Percentiles rank a stretch among this genome's conserved stretches.
These are phyloP conservation scores for Notarius quadriscutis DNA, from an alignment of 2,113 vertebrate genomes.

Conservation along the genomic window DNA sequence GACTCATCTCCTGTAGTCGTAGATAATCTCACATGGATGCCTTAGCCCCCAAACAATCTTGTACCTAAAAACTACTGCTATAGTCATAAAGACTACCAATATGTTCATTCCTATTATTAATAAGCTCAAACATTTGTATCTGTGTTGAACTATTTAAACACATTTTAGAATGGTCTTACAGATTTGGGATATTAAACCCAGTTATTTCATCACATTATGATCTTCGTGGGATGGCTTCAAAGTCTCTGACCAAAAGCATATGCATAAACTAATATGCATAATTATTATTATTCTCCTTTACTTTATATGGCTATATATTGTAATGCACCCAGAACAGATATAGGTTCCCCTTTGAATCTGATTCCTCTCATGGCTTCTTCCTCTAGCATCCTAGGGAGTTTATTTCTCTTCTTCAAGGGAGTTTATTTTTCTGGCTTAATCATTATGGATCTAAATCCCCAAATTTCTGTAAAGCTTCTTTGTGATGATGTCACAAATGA, in stretches of 20 bases:
- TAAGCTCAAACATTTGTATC: background rate
- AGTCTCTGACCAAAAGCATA: no score
- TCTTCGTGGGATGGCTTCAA: no score
- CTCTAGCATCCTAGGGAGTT: background rate
- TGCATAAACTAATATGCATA: background rate
- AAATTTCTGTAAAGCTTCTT: background rate
- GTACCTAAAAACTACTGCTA: background rate
- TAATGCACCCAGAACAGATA: background rate
- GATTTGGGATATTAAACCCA: no score
- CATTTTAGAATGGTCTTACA: no score
- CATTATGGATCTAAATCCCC: background rate
- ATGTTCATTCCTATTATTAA: background rate
- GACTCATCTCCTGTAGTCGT: background rate
- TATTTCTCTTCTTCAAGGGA: background rate
- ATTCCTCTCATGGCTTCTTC: background rate
- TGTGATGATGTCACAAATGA: background rate
- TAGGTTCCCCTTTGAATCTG: background rate
- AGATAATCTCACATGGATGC: background rate
- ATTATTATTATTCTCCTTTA: no score
- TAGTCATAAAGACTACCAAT: background rate
- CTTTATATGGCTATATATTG: background rate
- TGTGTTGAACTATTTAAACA: no score
- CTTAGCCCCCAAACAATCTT: no score
- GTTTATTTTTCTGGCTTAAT: background rate
- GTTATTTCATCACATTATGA: no score